Evolutionary conservation across 2,113 vertebrate genomes (phyloP).

Genomic region (Sinocyclocheilus anshuiensis): DNA sequence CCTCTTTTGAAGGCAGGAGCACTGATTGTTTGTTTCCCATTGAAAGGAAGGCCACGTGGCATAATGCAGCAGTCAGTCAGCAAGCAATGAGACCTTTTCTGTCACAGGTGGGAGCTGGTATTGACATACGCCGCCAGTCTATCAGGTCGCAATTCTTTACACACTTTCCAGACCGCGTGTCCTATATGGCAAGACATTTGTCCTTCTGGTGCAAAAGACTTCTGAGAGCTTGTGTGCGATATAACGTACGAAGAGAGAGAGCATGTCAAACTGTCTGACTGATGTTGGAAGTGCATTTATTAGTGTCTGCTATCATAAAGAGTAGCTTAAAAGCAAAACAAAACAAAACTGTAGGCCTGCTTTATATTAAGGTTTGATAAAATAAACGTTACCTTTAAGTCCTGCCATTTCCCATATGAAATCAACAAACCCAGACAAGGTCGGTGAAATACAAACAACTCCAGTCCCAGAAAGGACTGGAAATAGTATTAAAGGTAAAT

Average conservation of each 20-base stretch:
- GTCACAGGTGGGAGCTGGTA: constrained; percentile 22
- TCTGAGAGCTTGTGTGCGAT: not conserved
- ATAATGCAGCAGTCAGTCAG: constrained; percentile 41
- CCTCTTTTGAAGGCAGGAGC: constrained; percentile 63
- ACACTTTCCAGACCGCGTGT: not conserved
- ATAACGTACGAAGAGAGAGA: not conserved
- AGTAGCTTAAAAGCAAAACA: not conserved
- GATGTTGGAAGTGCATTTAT: not conserved
- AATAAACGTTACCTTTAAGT: constrained; percentile 37
- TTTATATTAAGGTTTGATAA: not conserved
- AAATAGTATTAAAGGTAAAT: constrained; percentile 56
- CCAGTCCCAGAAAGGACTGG: not conserved
- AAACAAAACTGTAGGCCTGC: not conserved
- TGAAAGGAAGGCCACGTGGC: constrained; percentile 62
- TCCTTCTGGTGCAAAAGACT: not conserved
- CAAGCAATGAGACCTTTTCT: constrained; percentile 16
- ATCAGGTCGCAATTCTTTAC: not conserved
- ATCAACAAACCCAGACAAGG: constrained; percentile 27
- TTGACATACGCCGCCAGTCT: constrained; percentile 8
- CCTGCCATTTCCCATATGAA: constrained; percentile 29
- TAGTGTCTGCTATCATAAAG: not conserved
- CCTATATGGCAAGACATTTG: constrained; percentile 6
- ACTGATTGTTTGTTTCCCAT: constrained; percentile 70
- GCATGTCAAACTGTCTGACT: not conserved
- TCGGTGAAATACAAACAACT: constrained; percentile 48